Evolutionary conservation across 1,140 invertebrate genomes (phyloP).

Genomic region (Formica selysi): DNA sequence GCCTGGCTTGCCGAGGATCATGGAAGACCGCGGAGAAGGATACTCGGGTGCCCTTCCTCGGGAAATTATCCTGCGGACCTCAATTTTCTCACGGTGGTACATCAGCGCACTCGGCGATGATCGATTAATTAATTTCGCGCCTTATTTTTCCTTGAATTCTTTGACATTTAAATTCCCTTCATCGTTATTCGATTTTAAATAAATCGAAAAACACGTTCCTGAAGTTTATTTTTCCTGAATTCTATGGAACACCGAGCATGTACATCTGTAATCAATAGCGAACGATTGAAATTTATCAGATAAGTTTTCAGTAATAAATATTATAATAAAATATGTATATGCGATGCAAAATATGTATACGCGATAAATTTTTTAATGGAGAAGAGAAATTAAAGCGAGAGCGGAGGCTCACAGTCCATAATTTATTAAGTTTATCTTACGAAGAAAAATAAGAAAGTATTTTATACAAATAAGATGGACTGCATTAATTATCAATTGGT

Average conservation of each 20-base stretch:
- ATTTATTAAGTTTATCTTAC: neutral
- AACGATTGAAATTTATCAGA: too few species aligned
- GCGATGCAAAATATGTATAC: too few species aligned
- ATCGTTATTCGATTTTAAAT: neutral
- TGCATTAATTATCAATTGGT: slow-evolving; percentile 19
- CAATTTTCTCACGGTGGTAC: neutral
- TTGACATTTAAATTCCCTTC: neutral
- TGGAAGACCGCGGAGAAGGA: neutral
- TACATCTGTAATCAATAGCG: too few species aligned
- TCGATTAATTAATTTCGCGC: slow-evolving; percentile 2
- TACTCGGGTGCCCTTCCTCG: slow-evolving; percentile 26
- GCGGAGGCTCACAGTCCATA: neutral
- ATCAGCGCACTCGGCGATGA: neutral
- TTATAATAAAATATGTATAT: too few species aligned
- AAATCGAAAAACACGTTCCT: neutral
- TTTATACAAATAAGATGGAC: neutral
- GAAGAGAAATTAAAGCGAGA: too few species aligned
- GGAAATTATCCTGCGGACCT: slow-evolving; percentile 46
- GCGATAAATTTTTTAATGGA: too few species aligned
- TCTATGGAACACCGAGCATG: too few species aligned
- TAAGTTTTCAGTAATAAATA: too few species aligned
- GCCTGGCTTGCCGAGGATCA: slow-evolving; percentile 8
- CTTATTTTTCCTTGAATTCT: neutral
- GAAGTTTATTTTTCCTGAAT: neutral
- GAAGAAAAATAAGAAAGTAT: neutral